These are phyloP conservation scores for Campopleginae sp. DNA, from an alignment of 2,888 invertebrate species.

Conservation along the genomic window DNA sequence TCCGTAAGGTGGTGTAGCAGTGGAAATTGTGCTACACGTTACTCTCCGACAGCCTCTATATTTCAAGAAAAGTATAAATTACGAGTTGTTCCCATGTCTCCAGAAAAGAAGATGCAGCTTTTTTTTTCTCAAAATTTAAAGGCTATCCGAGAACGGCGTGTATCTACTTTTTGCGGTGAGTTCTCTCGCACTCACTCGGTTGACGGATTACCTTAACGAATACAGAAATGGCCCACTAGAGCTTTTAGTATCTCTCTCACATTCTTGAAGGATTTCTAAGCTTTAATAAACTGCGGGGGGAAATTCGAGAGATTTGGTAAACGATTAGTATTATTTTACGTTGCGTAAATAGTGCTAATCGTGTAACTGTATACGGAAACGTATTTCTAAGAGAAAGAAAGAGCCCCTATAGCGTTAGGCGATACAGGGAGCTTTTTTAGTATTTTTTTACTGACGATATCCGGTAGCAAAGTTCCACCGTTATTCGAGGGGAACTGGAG, in stretches of 20 bases:
- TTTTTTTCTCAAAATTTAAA: no score
- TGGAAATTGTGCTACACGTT: no score
- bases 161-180: no score
- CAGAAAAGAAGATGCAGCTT: no score
- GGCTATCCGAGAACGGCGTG: no score
- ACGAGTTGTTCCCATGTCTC: no score
- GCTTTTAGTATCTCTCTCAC: slow-evolving; percentile 1
- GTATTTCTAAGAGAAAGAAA: not conserved
- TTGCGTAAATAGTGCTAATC: slow-evolving; percentile 20
- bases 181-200: no score
- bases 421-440: not conserved
- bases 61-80: no score
- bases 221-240: not conserved
- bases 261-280: not conserved
- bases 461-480: slow-evolving; percentile 2
- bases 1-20: no score
- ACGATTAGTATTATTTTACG: slow-evolving; percentile 31
- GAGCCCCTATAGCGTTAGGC: not conserved
- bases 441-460: slow-evolving; percentile 15
- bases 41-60: no score
- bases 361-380: slow-evolving; percentile 20
- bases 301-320: slow-evolving; percentile 24
- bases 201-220: not conserved
- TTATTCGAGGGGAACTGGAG: not conserved
- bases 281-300: not conserved